Conservation (phyloP, 2,888 invertebrate genomes). For the Dioctria linearis region DNA sequence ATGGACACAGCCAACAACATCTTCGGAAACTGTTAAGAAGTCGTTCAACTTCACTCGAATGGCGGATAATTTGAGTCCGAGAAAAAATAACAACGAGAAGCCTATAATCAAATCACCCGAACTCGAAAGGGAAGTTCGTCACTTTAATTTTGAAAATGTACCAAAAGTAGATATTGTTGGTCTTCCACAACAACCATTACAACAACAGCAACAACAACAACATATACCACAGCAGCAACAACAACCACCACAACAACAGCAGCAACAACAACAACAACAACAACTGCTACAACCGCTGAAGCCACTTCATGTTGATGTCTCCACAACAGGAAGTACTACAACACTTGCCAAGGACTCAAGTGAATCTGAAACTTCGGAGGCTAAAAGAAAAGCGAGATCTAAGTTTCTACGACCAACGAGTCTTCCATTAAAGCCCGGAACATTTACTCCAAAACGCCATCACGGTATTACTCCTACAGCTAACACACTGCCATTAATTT, state of each 20-base stretch:
- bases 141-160: constrained; percentile 66
- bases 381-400: constrained; percentile 64
- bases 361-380: constrained; percentile 62
- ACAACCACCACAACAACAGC: constrained; percentile 40
- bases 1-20: constrained; percentile 22
- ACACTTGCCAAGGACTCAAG: constrained; percentile 63
- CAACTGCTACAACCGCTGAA: constrained; percentile 40
- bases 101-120: constrained; percentile 44
- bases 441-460: constrained; percentile 85
- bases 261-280: constrained; percentile 60
- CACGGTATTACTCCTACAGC: constrained; percentile 87
- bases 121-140: constrained; percentile 65
- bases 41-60: constrained; percentile 69
- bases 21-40: constrained; percentile 62
- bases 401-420: constrained; percentile 88
- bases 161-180: constrained; percentile 63
- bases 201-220: constrained; percentile 22
- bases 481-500: constrained; percentile 87
- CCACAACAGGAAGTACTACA: constrained; percentile 31
- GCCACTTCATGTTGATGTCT: constrained; percentile 66
- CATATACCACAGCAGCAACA: constrained; percentile 58
- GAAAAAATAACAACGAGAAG: constrained; percentile 59
- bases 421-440: constrained; percentile 86
- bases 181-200: constrained; percentile 59
- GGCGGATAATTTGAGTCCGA: constrained; percentile 69